Base-by-base conservation (phyloP, 2,888 invertebrate species). In the Mystacides longicornis region DNA sequence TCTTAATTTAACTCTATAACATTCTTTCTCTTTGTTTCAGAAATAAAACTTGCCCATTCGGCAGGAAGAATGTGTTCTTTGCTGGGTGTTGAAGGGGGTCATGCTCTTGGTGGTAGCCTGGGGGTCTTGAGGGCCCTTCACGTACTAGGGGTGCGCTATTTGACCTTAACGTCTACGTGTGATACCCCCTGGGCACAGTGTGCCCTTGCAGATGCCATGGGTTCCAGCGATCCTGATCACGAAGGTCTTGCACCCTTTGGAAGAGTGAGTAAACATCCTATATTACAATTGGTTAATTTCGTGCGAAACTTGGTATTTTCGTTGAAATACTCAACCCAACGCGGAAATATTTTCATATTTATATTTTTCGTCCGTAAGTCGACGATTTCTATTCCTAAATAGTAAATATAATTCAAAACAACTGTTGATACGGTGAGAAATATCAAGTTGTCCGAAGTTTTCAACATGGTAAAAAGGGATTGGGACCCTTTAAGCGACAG, bases 121-220 rank as follows among this genome's bases (percentile, higher is more conserved):
- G 84, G 82, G 7, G 82, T 84, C 27, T 73, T 88, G 56, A 74
- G 87, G 60, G 82, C 83, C 53, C 77, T 86, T 58, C 85, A 87
- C 68, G 81, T 82, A 33, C 78, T 87, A 16, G 87, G 87, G 2
- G 86, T 85, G n/a, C 74, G 87, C 52, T 87, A 86, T 68, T 78
- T 88, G 73, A 87, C 87, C 21, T 71, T 88, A 14, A 87, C 87
- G 19, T 86, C 86, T 62, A 86, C 82, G 59, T 88, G 87, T 69
- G 85, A 86, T 68, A 86, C 86, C 3, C 86, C 86, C 3, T 87
- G 87, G 87, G 84, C 84, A 16, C 83, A 83, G 66, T 82, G 82
- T 60, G 82, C 82, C 51, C 72, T 79, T 63, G 81, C 78, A 56
- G 82, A 82, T 66, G 75, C 78, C 18, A 57, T 60, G 57, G 61